A percentile compares a stretch with the other conserved stretches of the same genome.
Conservation (phyloP, 2,888 invertebrate genomes). For the Parnassius mnemosyne region DNA sequence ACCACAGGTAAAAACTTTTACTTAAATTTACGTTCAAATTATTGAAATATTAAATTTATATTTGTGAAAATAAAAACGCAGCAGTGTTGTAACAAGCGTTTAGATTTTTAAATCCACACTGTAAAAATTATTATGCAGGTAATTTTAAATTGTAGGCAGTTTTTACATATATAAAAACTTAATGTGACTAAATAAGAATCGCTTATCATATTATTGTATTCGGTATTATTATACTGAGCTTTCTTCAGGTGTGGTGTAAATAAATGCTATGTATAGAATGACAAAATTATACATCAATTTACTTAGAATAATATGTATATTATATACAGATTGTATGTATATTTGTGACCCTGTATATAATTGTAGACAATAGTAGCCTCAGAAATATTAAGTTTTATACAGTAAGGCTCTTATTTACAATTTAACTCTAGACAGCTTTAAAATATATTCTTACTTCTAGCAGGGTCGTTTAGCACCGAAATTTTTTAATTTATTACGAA, state of each 20-base stretch:
- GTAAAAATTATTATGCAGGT: slow-evolving; percentile 29
- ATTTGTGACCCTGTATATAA: slow-evolving; percentile 69
- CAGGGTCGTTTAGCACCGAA: slow-evolving; percentile 70
- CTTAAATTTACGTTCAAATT: neutral
- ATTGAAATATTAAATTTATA: neutral
- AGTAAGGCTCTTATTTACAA: slow-evolving; percentile 59
- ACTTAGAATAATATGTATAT: slow-evolving; percentile 49
- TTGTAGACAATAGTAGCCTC: slow-evolving; percentile 63
- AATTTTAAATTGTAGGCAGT: slow-evolving; percentile 30
- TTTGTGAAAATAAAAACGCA: neutral
- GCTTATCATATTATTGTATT: slow-evolving; percentile 36
- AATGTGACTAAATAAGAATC: slow-evolving; percentile 28
- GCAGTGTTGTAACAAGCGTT: neutral
- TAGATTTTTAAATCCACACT: neutral
- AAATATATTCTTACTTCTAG: slow-evolving; percentile 37
- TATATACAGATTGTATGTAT: slow-evolving; percentile 58
- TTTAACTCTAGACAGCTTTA: slow-evolving; percentile 43
- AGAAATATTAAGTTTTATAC: slow-evolving; percentile 54
- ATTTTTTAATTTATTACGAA: slow-evolving; percentile 31
- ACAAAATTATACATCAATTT: slow-evolving; percentile 36
- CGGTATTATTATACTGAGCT: slow-evolving; percentile 62
- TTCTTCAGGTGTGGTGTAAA: slow-evolving; percentile 76
- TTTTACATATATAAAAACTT: slow-evolving; percentile 31
- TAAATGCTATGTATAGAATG: slow-evolving; percentile 58
- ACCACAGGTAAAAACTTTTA: slow-evolving; percentile 63